Conservation (phyloP, 2,888 invertebrate genomes). For the Argyresthia goedartella region DNA sequence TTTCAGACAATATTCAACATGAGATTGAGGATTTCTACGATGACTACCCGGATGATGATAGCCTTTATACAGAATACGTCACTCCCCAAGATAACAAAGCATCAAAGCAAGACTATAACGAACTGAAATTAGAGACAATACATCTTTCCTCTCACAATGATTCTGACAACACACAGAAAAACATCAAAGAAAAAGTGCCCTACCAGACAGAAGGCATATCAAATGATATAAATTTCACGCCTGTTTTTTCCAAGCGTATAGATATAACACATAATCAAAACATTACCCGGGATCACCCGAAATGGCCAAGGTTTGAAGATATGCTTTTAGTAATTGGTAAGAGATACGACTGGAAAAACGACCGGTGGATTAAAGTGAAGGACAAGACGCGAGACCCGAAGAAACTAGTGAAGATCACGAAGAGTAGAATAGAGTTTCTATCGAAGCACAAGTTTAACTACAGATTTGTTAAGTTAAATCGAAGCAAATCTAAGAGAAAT, state of each 20-base stretch:
- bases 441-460: slow-evolving; percentile 57
- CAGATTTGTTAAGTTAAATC: slow-evolving; percentile 52
- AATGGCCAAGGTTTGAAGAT: slow-evolving; percentile 59
- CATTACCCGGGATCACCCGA: not conserved
- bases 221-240: not conserved
- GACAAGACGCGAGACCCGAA: slow-evolving; percentile 26
- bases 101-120: not conserved
- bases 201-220: not conserved
- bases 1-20: slow-evolving; percentile 49
- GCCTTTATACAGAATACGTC: not conserved
- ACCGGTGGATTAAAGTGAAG: slow-evolving; percentile 60
- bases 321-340: slow-evolving; percentile 48
- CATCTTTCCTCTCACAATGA: not conserved
- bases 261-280: not conserved
- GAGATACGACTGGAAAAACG: slow-evolving; percentile 62
- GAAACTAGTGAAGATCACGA: slow-evolving; percentile 9
- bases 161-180: not conserved
- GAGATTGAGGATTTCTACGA: slow-evolving; percentile 50
- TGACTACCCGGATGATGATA: slow-evolving; percentile 25
- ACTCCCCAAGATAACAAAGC: not conserved
- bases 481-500: slow-evolving; percentile 52
- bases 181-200: not conserved
- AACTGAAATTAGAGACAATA: not conserved
- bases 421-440: slow-evolving; percentile 26
- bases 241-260: not conserved